Conservation (phyloP, 2,888 invertebrate species). For the Lasioglossum figueresi region DNA sequence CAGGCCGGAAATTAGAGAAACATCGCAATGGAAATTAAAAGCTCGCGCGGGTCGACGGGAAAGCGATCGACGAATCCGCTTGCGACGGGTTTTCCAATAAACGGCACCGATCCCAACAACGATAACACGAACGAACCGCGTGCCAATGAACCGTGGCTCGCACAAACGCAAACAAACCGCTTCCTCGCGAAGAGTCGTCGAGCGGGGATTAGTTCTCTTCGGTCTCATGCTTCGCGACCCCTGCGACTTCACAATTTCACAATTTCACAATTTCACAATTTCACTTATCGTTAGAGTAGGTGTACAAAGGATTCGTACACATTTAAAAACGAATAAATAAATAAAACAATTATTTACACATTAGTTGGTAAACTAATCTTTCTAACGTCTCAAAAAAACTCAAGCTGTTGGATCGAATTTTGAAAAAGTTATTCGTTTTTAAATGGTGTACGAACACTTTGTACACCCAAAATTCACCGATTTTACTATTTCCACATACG, state of each 20-base stretch:
- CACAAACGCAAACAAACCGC: constrained; percentile 37
- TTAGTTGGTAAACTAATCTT: no score
- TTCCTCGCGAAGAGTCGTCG: neutral
- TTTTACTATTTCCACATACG: neutral
- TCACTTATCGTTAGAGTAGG: neutral
- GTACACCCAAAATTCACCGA: no score
- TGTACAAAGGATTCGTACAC: no score
- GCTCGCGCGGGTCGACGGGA: constrained; percentile 1
- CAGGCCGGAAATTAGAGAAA: constrained; percentile 51
- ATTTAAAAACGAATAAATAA: no score
- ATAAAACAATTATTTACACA: no score
- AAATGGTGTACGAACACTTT: no score
- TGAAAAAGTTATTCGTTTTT: no score
- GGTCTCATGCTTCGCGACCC: neutral
- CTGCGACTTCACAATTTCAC: neutral
- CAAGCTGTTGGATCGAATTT: no score
- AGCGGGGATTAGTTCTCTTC: neutral
- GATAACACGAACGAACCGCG: constrained; percentile 32
- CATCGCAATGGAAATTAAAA: constrained; percentile 58
- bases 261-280: no score
- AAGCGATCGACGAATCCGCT: constrained; percentile 11
- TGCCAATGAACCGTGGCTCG: constrained; percentile 46
- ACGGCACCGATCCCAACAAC: constrained; percentile 15
- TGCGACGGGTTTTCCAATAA: constrained; percentile 35
- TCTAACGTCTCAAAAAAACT: no score